Evolutionary conservation across 2,797 vertebrate species (phyloP), one percentile per base, ranked within the genome.

Genomic region (Sphaeramia orbicularis): DNA sequence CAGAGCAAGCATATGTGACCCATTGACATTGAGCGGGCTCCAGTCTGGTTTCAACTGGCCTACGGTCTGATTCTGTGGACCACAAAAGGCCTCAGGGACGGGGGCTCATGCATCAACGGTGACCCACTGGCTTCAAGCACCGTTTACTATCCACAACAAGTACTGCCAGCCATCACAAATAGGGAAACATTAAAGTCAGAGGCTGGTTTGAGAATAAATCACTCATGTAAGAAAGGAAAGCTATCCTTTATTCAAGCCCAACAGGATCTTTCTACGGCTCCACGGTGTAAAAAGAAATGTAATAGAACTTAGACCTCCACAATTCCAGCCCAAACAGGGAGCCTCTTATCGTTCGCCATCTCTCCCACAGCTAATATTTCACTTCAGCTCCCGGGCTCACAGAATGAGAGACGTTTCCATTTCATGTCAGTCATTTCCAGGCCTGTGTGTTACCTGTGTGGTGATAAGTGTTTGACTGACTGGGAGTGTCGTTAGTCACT

Each of bases 401-500:
- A 83, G 86, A 89, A 91, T 86, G 89, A 92, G 88, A 90, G 92
- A 94, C 90, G 83, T 92, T 94, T 92, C 93, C 90, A 93, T 94
- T 94, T 92, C 87, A 91, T 77, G 92, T 91, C 91, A 93, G 86
- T 93, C 91, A 91, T 90, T 86, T 89, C 87, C 86, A 80, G 66
- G 84, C 83, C 86, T 86, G 89, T 86, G 90, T 92, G 92, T 93
- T 92, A 92, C 91, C 91, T 93, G 88, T 81, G 88, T 48, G 86
- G 85, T 93, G 92, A 94, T 94, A 94, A 93, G 92, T 93, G 89
- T 91, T 90, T 92, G 93, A 92, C 89, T 91, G 90, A 90, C 86
- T 91, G 85, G 63, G 86, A 59, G 74, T 71, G 89, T 93, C 92
- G 90, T 94, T 94, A 91, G 90, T 94, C 92, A 94, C 87, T 93